Evolutionary conservation across 2,797 vertebrate species (phyloP), one percentile per base, ranked within the genome.

Genomic region (Bradypodion ventrale): DNA sequence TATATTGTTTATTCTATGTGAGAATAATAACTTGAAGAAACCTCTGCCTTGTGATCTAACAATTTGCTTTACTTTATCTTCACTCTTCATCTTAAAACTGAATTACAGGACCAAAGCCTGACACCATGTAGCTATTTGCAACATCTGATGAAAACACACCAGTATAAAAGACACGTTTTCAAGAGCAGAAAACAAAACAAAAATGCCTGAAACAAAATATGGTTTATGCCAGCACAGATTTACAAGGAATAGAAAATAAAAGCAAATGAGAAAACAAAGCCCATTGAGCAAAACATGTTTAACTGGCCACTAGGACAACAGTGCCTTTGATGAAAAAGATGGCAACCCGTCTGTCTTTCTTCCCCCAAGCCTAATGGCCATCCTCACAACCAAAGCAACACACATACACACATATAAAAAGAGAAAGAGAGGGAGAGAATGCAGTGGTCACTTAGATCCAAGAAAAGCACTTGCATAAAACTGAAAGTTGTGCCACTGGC

Each of bases 381-480:
- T 83, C 66, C 69, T 79, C 85, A 37, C 89, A 52, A 87, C 86
- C 94, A 69, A 77, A 77, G 44, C 62, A 86, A 59, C 19, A 68
- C 12, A 37, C 1, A 44, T 9, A 85, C 85, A 87, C 89, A 89
- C 89, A 92, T 21, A 46, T 2, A 86, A 84, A 90, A 89, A 89
- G 87, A 92, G 91, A 92, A 86, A 90, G 83, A 10, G 29, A 63
- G n/a, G n/a, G 72, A 74, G 7, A 87, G 79, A 89, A 52, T 86
- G 82, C 1, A 15, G 89, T 56, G 5, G 87, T 88, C 87, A 89
- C 87, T 81, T 88, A 87, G 86, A 91, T 87, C 85, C 88, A 52
- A 19, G 91, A 68, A 56, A 91, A 89, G 82, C 59, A 40, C 72
- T 85, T 88, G 69, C 59, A 63, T 69, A 83, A 88, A 65, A 82